Conservation (phyloP, 2,888 invertebrate genomes). For the Cryptops parisi region DNA sequence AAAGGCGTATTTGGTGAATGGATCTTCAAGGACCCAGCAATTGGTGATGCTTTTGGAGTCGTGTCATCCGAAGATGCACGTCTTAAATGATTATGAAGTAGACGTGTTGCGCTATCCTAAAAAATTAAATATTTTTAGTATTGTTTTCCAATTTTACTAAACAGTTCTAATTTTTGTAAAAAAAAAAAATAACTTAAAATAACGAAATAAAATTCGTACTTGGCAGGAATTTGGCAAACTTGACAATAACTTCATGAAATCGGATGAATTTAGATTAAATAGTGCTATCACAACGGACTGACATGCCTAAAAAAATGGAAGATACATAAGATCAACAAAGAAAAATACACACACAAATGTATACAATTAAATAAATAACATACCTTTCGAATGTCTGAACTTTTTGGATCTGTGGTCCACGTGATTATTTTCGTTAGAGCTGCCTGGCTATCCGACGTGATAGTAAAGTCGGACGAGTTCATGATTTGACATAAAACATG, state of each 20-base stretch:
- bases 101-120: constrained; percentile 34
- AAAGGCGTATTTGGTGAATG: constrained; percentile 19
- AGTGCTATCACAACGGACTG: constrained; percentile 59
- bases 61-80: constrained; percentile 6
- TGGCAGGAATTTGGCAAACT: constrained; percentile 33
- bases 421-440: constrained; percentile 55
- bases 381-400: constrained; percentile 46
- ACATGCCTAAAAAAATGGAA: constrained; percentile 32
- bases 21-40: constrained; percentile 17
- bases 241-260: constrained; percentile 59
- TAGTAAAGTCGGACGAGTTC: constrained; percentile 39
- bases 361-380: too few relatives aligned
- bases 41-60: constrained; percentile 19
- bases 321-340: constrained; percentile 12
- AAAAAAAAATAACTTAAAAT: too few relatives aligned
- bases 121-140: constrained; percentile 23
- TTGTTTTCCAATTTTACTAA: too few relatives aligned
- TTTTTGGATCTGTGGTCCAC: constrained; percentile 54
- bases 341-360: background rate
- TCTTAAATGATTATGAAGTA: constrained; percentile 23
- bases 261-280: constrained; percentile 79
- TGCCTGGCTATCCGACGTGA: constrained; percentile 43
- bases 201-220: too few relatives aligned
- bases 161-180: too few relatives aligned
- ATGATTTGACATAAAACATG: constrained; percentile 32